Percentiles rank a stretch among this genome's conserved stretches.
phyloP scores from a whole-genome alignment of 2,888 invertebrate genomes.

The Diadegma fenestrale region DNA sequence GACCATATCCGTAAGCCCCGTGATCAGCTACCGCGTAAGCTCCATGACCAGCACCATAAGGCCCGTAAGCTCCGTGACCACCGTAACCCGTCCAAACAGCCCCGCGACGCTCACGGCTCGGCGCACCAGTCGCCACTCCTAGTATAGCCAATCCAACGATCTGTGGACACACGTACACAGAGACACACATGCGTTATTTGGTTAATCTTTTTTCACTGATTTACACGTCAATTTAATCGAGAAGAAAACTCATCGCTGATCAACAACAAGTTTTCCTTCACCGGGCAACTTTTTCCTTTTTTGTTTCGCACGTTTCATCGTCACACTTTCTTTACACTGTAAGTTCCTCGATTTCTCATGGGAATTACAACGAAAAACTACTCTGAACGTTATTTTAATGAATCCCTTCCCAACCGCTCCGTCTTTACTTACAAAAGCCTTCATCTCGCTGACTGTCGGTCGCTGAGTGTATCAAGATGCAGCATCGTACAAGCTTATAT shows the following conservation, averaged over 20 bases:
- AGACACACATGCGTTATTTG: neutral
- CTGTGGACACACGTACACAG: slow-evolving; percentile 72
- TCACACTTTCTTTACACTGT: slow-evolving; percentile 39
- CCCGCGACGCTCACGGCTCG: slow-evolving; percentile 76
- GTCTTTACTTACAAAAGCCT: slow-evolving; percentile 82
- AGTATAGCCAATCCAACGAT: slow-evolving; percentile 77
- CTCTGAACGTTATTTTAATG: neutral
- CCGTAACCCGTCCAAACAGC: slow-evolving; percentile 73
- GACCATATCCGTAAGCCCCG: slow-evolving; percentile 65
- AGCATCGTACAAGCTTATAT: slow-evolving; percentile 80
- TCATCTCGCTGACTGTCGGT: slow-evolving; percentile 82
- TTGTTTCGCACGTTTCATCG: neutral
- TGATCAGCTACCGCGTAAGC: slow-evolving; percentile 68
- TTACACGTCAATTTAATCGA: neutral
- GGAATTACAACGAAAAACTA: neutral
- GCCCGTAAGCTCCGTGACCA: slow-evolving; percentile 71
- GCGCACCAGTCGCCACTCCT: slow-evolving; percentile 73
- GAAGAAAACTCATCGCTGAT: neutral
- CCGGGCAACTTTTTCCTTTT: neutral
- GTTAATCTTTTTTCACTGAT: slow-evolving; percentile 1
- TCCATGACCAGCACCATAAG: slow-evolving; percentile 65
- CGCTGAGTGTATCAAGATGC: slow-evolving; percentile 80
- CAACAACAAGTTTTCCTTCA: neutral
- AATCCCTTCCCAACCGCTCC: neutral
- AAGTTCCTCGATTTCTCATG: neutral